A percentile compares a stretch with the other conserved stretches of the same genome.
Evolutionary conservation across 30 jellyfish, hydroid and myxozoan genomes (phyloP).

Genomic region (Chrysaora quinquecirrha): DNA sequence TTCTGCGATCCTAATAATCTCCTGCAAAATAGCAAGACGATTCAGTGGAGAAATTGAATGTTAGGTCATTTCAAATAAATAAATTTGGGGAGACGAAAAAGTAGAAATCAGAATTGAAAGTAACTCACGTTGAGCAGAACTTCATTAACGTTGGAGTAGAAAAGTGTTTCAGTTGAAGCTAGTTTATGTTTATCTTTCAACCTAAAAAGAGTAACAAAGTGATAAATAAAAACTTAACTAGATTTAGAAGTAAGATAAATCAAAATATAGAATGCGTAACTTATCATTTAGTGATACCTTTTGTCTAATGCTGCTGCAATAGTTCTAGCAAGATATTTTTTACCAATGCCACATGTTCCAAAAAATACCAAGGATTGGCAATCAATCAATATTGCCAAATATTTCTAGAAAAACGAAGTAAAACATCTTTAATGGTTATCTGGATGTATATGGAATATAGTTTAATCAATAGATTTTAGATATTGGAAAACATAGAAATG

Average conservation of each 20-base stretch:
- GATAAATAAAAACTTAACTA: neutral
- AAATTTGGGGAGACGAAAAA: neutral
- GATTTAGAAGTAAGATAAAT: neutral
- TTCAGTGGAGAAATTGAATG: neutral
- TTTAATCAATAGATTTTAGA: neutral
- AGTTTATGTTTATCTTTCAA: neutral
- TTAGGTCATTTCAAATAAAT: neutral
- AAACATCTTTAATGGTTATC: neutral
- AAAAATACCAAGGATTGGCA: conserved; percentile 69
- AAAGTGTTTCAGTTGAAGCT: neutral
- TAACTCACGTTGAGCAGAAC: neutral
- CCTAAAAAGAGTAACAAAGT: neutral
- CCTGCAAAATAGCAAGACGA: neutral
- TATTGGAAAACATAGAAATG: neutral
- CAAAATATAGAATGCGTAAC: neutral
- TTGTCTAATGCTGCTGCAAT: conserved; percentile 40
- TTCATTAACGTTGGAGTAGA: neutral
- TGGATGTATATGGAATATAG: neutral
- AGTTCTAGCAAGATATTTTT: conserved; percentile 80
- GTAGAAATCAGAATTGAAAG: neutral
- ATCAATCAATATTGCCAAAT: conserved; percentile 57
- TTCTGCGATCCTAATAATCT: neutral
- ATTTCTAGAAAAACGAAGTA: conserved; percentile 59
- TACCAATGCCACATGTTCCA: conserved; percentile 98
- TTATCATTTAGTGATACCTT: too few relatives aligned